Evolutionary conservation across 37 sponge, comb jelly and placozoan species (phyloP), one percentile per base, ranked within the genome.

Genomic region (Spongia lamella): DNA sequence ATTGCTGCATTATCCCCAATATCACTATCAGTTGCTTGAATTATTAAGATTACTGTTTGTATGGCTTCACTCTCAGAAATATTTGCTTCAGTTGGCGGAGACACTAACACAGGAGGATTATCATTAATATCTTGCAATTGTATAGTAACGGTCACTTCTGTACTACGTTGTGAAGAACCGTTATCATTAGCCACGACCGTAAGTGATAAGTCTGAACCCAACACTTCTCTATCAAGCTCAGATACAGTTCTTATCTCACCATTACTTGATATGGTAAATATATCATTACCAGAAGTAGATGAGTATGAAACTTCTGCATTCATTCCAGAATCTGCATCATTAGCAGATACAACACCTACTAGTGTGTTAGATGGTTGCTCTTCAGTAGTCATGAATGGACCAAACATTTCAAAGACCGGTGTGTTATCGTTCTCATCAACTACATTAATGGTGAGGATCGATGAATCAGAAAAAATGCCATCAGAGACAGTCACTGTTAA

Each of bases 41-140:
- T 72, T 32, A 36, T 74, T 25, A 83, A 27, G 2, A 92, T 39
- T 0, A n/a, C 37, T 15, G 63, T 40, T 3, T 60, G 66, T 22
- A 38, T 52, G n/a, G 51, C 24, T 1, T 47, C 61, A 39, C 67
- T 61, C 47, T 90, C 90, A 7, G n/a, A 1, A 13, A 81, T 61
- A 9, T 14, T 25, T n/a, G n/a, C n/a, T n/a, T n/a, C n/a, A n/a
- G n/a, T n/a, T n/a, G 34, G 21, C 3, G 20, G 56, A 9, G 13
- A 13, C 40, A 30, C n/a, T 32, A 91, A 83, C 2, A 58, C 17
- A 38, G 94, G 94, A 4, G 72, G 35, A 47, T 94, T 94, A 62
- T 94, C 94, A 58, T 94, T 94, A 30, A 84, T 35, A 66, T 94
- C 91, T 13, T 60, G 0, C 35, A 94, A 77, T 37, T 22, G 34